phyloP scores from a whole-genome alignment of 2,113 vertebrate species.

The Glaucomys volans region DNA sequence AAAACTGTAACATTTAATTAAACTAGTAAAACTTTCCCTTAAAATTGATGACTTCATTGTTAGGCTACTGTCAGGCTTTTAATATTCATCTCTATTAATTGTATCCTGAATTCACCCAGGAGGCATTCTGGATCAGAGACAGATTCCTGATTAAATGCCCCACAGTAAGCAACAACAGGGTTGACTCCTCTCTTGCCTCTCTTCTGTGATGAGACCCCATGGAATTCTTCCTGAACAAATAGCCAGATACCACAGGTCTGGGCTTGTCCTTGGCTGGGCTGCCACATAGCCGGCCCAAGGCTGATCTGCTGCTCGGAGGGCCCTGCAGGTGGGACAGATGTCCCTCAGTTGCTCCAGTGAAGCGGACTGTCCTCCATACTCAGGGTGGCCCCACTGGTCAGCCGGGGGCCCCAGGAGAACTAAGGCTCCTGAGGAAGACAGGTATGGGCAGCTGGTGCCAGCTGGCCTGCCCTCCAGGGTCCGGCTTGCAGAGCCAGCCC shows the following conservation, averaged over 20 bases:
- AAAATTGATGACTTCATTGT: constrained; percentile 68
- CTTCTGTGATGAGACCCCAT: neutral
- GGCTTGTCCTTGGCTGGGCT: neutral
- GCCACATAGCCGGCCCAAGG: neutral
- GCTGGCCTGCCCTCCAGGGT: neutral
- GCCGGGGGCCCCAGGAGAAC: neutral
- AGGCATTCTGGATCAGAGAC: constrained; percentile 36
- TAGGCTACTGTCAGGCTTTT: constrained; percentile 54
- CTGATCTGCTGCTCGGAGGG: too few relatives aligned
- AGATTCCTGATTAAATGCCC: constrained; percentile 58
- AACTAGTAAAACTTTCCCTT: constrained; percentile 60
- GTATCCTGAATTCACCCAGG: constrained; percentile 31
- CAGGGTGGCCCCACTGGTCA: neutral
- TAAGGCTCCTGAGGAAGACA: too few relatives aligned
- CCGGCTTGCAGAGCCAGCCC: too few relatives aligned
- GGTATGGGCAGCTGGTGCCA: fast-evolving
- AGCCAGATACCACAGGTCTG: too few relatives aligned
- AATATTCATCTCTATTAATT: constrained; percentile 73
- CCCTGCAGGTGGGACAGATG: too few relatives aligned
- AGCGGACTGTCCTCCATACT: neutral
- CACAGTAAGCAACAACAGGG: neutral
- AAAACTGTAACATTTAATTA: constrained; percentile 66
- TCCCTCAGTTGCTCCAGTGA: too few relatives aligned
- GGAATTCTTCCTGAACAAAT: neutral
- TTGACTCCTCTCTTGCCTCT: neutral